phyloP scores from a whole-genome alignment of 2,888 invertebrate genomes.

The Pemphredon lugubris region DNA sequence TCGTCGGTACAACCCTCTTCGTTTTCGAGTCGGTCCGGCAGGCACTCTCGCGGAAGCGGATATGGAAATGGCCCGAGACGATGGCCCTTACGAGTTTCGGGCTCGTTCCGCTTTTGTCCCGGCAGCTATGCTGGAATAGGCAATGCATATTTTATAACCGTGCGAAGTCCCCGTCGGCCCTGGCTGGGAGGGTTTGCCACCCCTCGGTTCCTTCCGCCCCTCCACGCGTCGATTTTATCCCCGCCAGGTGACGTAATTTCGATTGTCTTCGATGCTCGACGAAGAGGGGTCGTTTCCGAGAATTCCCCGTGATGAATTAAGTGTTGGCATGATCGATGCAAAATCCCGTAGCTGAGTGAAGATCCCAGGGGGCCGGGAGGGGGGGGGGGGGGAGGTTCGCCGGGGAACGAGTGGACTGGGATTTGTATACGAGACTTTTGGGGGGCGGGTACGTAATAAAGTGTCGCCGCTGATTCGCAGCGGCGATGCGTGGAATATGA shows the following conservation, averaged over 20 bases:
- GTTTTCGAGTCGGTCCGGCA: conserved; percentile 19
- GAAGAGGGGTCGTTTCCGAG: too few relatives aligned
- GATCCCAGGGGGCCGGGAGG: too few relatives aligned
- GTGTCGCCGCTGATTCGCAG: conserved; percentile 14
- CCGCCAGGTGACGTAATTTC: neutral
- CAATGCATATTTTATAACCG: conserved; percentile 77
- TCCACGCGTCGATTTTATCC: too few relatives aligned
- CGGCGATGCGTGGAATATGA: conserved; percentile 35
- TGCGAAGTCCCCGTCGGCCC: conserved; percentile 53
- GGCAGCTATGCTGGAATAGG: conserved; percentile 64
- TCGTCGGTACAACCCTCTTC: too few relatives aligned
- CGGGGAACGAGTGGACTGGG: neutral
- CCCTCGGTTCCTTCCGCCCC: neutral
- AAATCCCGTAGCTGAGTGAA: too few relatives aligned
- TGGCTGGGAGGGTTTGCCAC: neutral
- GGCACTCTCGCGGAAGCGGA: conserved; percentile 42
- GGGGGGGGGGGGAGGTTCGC: too few relatives aligned
- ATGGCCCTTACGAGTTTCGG: conserved; percentile 62
- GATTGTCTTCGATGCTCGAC: conserved; percentile 5
- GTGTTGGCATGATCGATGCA: too few relatives aligned
- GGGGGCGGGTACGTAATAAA: conserved; percentile 19
- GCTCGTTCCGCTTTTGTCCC: conserved; percentile 70
- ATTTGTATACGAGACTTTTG: too few relatives aligned
- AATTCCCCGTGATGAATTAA: too few relatives aligned
- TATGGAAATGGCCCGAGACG: conserved; percentile 70